Percentiles rank a stretch among this genome's conserved stretches.
These are phyloP conservation scores for Rhodinocichla rosea DNA, from an alignment of 2,113 vertebrate species.

Conservation along the genomic window DNA sequence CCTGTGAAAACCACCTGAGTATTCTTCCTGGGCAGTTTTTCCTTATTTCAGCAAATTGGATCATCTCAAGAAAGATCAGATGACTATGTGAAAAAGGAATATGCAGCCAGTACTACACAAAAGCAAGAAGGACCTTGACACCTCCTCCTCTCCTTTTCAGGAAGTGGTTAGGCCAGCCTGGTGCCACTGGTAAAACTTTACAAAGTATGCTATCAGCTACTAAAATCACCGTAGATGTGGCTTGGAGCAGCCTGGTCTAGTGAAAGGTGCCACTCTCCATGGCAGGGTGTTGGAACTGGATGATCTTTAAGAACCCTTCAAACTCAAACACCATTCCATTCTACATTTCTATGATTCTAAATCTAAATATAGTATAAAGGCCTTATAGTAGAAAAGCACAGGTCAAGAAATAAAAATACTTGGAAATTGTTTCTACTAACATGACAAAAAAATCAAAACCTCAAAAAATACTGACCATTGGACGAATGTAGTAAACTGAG, in stretches of 20 bases:
- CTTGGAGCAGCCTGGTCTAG: background rate
- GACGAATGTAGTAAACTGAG: conserved; percentile 96
- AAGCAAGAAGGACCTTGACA: background rate
- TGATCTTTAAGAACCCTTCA: background rate
- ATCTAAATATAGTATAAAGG: background rate
- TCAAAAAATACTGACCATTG: conserved; percentile 82
- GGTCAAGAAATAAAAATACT: background rate
- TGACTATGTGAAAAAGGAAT: background rate
- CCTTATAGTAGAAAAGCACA: background rate
- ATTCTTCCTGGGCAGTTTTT: background rate
- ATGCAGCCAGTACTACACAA: background rate
- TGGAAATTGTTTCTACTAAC: background rate
- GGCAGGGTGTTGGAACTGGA: background rate
- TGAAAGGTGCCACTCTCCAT: background rate
- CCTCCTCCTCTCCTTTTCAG: background rate
- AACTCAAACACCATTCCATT: background rate
- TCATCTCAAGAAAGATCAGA: background rate
- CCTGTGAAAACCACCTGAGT: background rate
- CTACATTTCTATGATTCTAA: background rate
- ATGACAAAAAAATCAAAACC: background rate
- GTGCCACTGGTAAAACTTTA: background rate
- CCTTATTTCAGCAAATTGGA: background rate
- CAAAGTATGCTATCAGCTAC: background rate
- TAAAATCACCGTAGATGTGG: background rate
- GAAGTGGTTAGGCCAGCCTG: background rate